Evolutionary conservation across 30 jellyfish, hydroid and myxozoan species (phyloP).

Genomic region (Turritopsis dohrnii): DNA sequence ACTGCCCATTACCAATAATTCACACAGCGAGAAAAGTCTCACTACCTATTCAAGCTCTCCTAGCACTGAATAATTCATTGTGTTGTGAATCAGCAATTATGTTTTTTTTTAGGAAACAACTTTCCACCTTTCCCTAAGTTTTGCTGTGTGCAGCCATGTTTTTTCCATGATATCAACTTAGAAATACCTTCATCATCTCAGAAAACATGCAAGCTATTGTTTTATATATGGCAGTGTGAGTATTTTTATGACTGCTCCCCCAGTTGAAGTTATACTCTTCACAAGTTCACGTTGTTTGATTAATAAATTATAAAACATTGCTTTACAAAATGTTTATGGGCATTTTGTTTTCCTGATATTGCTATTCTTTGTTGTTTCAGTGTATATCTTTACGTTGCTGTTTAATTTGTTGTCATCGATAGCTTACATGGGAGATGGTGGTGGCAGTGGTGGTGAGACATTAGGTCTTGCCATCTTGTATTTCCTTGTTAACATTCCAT

Average conservation of each 20-base stretch:
- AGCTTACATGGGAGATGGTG: conserved; percentile 67
- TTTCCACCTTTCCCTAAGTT: conserved; percentile 94
- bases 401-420: conserved; percentile 60
- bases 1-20: no score
- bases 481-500: conserved; percentile 66
- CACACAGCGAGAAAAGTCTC: no score
- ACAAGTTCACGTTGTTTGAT: no score
- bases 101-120: conserved; percentile 38
- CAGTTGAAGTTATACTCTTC: no score
- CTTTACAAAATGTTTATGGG: no score
- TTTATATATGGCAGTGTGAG: conserved; percentile 93
- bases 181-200: conserved; percentile 92
- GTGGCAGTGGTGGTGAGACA: conserved; percentile 55
- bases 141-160: conserved; percentile 87
- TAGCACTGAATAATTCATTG: no score
- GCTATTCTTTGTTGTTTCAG: conserved; percentile 37
- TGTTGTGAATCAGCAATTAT: no score
- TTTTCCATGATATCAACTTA: conserved; percentile 81
- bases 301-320: neutral
- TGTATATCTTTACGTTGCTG: conserved; percentile 69
- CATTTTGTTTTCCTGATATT: neutral
- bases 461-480: conserved; percentile 83
- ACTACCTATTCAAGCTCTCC: no score
- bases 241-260: neutral
- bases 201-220: conserved; percentile 80